Evolutionary conservation across 2,797 vertebrate genomes (phyloP).

Genomic region (Squalus acanthias): DNA sequence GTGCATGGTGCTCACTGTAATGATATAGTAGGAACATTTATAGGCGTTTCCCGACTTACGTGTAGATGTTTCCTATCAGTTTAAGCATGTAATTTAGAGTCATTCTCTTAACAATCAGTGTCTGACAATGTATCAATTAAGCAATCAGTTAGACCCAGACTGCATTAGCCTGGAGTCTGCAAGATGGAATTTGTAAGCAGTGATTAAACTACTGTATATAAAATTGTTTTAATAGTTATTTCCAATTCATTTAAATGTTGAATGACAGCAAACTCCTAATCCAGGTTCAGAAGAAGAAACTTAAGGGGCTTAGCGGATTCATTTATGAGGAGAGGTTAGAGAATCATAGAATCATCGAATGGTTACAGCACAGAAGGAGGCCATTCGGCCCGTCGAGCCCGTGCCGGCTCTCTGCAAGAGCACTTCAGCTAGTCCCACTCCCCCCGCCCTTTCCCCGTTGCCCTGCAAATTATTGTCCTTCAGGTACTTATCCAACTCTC

Average conservation of each 20-base stretch:
- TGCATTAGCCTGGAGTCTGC: background rate
- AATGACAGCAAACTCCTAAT: background rate
- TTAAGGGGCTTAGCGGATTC: background rate
- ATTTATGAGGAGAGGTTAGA: background rate
- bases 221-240: background rate
- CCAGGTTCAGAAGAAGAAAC: background rate
- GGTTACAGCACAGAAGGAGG: no score
- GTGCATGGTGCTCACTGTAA: background rate
- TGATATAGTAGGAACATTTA: background rate
- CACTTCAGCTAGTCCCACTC: no score
- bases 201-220: background rate
- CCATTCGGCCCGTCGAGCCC: no score
- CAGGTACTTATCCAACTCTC: no score
- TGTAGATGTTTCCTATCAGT: background rate
- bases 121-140: background rate
- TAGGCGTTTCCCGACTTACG: background rate
- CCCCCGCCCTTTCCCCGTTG: no score
- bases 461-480: no score
- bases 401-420: no score
- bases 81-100: slow-evolving; percentile 18
- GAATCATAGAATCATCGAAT: no score
- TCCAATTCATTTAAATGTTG: background rate
- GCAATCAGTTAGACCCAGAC: background rate
- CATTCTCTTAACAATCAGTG: background rate
- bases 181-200: background rate